Percentiles rank a stretch among this genome's conserved stretches.
Evolutionary conservation across 2,113 vertebrate genomes (phyloP).

Genomic region (Carollia perspicillata): DNA sequence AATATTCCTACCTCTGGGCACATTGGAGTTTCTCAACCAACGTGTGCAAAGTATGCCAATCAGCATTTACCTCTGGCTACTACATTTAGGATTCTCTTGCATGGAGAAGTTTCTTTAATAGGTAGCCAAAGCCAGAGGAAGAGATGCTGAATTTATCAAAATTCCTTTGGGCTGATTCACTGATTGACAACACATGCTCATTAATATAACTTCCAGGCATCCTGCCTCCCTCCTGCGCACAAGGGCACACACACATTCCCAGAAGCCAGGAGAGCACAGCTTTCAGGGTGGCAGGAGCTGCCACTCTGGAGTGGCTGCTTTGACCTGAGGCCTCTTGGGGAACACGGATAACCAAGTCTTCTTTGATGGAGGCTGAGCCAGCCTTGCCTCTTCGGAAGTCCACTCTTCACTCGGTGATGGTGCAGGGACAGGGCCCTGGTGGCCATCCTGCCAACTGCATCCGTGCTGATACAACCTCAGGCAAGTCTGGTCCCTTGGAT

Average conservation of each 20-base stretch:
- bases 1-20: not conserved
- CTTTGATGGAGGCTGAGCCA: not conserved
- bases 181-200: not conserved
- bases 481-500: not conserved
- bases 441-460: not conserved
- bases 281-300: not conserved
- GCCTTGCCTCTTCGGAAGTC: not conserved
- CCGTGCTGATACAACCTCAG: not conserved
- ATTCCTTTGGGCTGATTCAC: not conserved
- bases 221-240: not conserved
- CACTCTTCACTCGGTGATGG: not conserved
- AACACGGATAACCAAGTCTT: not conserved
- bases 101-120: not conserved
- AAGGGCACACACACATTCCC: not conserved
- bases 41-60: not conserved
- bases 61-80: not conserved
- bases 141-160: constrained; percentile 14
- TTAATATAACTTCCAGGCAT: not conserved
- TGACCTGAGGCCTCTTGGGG: not conserved
- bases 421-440: too few relatives aligned
- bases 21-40: not conserved
- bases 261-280: not conserved
- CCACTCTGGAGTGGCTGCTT: not conserved
- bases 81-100: not conserved
- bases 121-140: not conserved